These are phyloP conservation scores for Aspidoscelis tigris DNA, from an alignment of 2,113 vertebrate genomes.

Conservation along the genomic window DNA sequence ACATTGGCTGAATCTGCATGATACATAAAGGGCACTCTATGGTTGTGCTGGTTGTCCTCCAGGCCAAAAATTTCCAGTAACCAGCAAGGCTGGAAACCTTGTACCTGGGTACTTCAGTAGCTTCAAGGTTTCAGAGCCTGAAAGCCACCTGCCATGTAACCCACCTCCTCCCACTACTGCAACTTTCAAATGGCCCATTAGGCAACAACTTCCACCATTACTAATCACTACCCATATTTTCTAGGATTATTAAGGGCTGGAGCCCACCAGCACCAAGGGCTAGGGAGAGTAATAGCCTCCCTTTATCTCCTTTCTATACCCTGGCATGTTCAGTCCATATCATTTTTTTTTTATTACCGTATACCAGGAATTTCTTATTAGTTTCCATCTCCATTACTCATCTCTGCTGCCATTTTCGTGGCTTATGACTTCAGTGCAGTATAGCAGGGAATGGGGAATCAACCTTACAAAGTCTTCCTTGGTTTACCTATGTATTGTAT, in stretches of 20 bases:
- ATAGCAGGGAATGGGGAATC: not conserved
- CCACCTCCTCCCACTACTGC: no score
- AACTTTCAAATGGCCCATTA: not conserved
- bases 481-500: not conserved
- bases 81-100: no score
- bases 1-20: no score
- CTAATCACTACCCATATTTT: not conserved
- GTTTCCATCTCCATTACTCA: not conserved
- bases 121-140: no score
- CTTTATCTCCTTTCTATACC: not conserved
- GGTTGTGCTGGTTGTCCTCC: no score
- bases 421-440: not conserved
- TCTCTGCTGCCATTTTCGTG: not conserved
- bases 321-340: not conserved
- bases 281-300: not conserved
- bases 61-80: no score
- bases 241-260: not conserved
- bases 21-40: no score
- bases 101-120: no score
- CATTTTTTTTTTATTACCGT: not conserved
- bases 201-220: not conserved
- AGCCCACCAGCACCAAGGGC: not conserved
- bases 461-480: not conserved
- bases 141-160: not conserved
- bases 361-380: no score